A percentile compares a stretch with the other conserved stretches of the same genome.
These are phyloP conservation scores for Smutsia gigantea DNA, from an alignment of 2,797 vertebrate genomes.

Conservation along the genomic window DNA sequence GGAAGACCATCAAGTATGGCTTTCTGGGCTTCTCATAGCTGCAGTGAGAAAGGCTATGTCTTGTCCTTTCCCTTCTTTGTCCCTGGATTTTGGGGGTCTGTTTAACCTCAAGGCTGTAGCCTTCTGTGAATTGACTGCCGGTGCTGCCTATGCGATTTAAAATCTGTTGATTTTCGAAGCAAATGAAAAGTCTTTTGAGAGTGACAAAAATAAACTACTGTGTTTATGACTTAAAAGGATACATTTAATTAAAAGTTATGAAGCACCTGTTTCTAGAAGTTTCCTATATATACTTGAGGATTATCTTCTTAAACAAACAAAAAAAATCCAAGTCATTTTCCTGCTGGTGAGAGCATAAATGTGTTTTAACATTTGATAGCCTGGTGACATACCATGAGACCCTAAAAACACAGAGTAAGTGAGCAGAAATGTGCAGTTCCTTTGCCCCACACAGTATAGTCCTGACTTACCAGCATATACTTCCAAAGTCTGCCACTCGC, in stretches of 20 bases:
- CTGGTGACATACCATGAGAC: background rate
- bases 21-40: background rate
- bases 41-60: background rate
- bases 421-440: background rate
- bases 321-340: background rate
- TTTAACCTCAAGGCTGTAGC: background rate
- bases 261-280: constrained; percentile 11
- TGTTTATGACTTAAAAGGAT: background rate
- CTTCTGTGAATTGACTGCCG: background rate
- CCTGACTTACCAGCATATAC: background rate
- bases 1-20: background rate
- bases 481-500: background rate
- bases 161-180: constrained; percentile 15
- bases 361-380: background rate
- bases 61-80: background rate
- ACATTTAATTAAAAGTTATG: constrained; percentile 36
- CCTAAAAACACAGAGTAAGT: background rate
- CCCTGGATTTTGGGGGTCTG: background rate
- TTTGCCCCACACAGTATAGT: background rate
- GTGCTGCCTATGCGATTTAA: background rate
- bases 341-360: background rate
- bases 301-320: background rate
- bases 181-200: background rate
- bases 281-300: background rate
- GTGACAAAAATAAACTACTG: constrained; percentile 20